phyloP scores from a whole-genome alignment of 2,797 vertebrate genomes.

The Sparidentex hasta region DNA sequence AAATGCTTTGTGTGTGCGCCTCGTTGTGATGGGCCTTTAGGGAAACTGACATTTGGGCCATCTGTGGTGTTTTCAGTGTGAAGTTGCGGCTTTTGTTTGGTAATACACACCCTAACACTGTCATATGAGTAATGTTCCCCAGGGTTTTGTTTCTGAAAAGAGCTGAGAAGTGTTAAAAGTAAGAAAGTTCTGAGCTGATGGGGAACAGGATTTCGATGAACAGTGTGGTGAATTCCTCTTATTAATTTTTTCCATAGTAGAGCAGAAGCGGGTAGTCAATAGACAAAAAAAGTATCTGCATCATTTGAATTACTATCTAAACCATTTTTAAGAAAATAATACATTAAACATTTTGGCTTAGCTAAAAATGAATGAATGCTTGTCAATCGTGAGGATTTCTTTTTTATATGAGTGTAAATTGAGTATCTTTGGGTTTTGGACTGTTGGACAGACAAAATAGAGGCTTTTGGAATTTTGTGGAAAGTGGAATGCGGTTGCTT shows the following conservation, averaged over 20 bases:
- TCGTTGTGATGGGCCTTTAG: neutral
- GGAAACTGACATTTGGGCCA: neutral
- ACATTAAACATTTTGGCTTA: too few species aligned
- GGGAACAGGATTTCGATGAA: neutral
- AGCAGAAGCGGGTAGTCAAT: too few species aligned
- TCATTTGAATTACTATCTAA: too few species aligned
- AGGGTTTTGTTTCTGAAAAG: neutral
- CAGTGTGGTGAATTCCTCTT: neutral
- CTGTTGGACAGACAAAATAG: neutral
- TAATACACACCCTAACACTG: neutral
- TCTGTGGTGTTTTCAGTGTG: neutral
- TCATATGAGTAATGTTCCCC: neutral
- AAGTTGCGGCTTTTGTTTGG: constrained; percentile 22
- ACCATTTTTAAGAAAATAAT: too few species aligned
- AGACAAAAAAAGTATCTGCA: too few species aligned
- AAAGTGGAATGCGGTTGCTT: too few species aligned
- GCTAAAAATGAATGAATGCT: too few species aligned
- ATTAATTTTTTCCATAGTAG: neutral
- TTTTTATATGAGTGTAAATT: neutral
- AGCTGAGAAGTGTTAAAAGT: neutral
- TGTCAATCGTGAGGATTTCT: neutral
- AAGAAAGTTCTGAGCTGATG: neutral
- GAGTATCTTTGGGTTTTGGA: neutral
- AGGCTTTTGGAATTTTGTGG: too few species aligned
- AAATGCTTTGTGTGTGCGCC: too few species aligned